These are phyloP conservation scores for Aix galericulata DNA, from an alignment of 2,113 vertebrate genomes.

Conservation along the genomic window DNA sequence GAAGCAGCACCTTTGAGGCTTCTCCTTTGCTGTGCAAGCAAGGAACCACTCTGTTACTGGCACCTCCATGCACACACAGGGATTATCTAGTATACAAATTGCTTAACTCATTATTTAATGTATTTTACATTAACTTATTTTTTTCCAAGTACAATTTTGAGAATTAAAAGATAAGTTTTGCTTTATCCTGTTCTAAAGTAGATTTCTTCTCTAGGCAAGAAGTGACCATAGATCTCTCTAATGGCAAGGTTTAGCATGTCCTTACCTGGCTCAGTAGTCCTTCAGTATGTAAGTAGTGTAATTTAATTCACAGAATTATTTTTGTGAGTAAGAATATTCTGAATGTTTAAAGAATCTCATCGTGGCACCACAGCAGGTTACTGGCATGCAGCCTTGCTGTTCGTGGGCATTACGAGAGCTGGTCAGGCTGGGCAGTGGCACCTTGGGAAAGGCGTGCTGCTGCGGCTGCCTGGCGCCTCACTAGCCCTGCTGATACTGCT, in stretches of 20 bases:
- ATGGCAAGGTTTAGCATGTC: background rate
- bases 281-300: background rate
- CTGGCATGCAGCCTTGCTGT: fast-evolving
- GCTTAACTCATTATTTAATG: background rate
- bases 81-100: background rate
- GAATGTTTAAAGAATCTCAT: fast-evolving
- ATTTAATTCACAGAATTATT: fast-evolving
- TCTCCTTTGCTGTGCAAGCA: background rate
- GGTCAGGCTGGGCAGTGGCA: fast-evolving
- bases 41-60: background rate
- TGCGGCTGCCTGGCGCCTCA: background rate
- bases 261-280: background rate
- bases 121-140: background rate
- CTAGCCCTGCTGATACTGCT: background rate
- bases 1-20: background rate
- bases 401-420: fast-evolving
- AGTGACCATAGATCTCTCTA: background rate
- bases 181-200: background rate
- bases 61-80: background rate
- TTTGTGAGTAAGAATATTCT: background rate
- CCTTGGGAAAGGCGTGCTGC: fast-evolving
- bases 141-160: background rate
- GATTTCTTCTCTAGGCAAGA: background rate
- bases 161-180: background rate
- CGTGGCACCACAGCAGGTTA: background rate